phyloP scores from a whole-genome alignment of 2,888 invertebrate species.

The Cerastis leucographa region DNA sequence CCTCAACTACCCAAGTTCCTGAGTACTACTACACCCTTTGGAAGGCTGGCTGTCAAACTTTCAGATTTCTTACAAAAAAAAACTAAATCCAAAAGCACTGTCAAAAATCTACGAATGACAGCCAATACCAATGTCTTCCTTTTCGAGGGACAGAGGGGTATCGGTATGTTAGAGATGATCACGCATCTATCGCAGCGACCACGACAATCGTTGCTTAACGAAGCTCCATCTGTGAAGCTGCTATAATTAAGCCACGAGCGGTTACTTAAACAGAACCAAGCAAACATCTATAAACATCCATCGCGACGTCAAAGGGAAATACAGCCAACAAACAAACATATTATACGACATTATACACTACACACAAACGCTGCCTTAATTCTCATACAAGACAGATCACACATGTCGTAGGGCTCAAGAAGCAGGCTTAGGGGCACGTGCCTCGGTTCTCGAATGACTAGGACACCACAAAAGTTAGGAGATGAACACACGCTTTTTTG shows the following conservation, averaged over 20 bases:
- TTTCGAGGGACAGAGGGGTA: not conserved
- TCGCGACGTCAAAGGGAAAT: slow-evolving; percentile 20
- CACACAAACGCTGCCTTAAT: slow-evolving; percentile 50
- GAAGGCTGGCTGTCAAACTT: not conserved
- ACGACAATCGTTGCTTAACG: not conserved
- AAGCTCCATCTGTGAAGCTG: too few relatives aligned
- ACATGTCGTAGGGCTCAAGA: slow-evolving; percentile 56
- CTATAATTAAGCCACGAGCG: not conserved
- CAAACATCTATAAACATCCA: slow-evolving; percentile 11
- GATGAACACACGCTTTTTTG: slow-evolving; percentile 25
- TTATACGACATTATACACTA: slow-evolving; percentile 21
- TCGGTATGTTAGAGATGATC: not conserved
- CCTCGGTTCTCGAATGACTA: slow-evolving; percentile 47
- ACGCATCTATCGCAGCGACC: not conserved
- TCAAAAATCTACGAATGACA: not conserved
- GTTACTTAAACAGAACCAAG: not conserved
- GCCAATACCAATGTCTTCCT: not conserved
- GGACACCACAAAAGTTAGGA: slow-evolving; percentile 43
- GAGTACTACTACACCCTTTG: not conserved
- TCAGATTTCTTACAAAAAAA: not conserved
- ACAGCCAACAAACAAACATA: slow-evolving; percentile 14
- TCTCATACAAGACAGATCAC: slow-evolving; percentile 53
- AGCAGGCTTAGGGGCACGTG: slow-evolving; percentile 58
- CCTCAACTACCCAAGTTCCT: not conserved
- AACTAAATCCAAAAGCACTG: not conserved